A percentile compares a stretch with the other conserved stretches of the same genome.
These are phyloP conservation scores for Tachysurus vachellii DNA, from an alignment of 2,113 vertebrate genomes.

Conservation along the genomic window DNA sequence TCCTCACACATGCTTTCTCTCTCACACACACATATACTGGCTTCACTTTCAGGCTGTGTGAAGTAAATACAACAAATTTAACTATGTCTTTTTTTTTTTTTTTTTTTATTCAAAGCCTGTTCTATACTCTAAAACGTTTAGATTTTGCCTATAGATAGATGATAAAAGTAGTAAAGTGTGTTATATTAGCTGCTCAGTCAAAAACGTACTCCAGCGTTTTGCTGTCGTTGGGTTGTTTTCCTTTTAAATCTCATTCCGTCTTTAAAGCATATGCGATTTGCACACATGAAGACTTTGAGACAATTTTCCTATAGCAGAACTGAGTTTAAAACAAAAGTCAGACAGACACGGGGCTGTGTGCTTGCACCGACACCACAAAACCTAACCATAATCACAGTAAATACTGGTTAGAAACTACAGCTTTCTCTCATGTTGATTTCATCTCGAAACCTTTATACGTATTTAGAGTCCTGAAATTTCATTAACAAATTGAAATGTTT, in stretches of 20 bases:
- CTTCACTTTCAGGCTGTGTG: not conserved
- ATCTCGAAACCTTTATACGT: not conserved
- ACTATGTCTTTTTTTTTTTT: not conserved
- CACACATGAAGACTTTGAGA: not conserved
- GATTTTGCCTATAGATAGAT: not conserved
- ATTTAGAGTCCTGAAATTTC: not conserved
- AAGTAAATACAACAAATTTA: not conserved
- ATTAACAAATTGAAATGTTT: not conserved
- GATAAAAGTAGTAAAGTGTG: not conserved
- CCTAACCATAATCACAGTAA: not conserved
- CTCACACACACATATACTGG: not conserved
- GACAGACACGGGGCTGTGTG: not conserved
- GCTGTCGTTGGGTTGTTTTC: not conserved
- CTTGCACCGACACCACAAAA: not conserved
- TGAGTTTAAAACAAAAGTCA: too few species aligned
- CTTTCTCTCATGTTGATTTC: not conserved
- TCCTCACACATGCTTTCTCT: constrained; percentile 21
- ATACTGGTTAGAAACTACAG: not conserved
- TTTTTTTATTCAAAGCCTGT: not conserved
- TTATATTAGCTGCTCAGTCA: not conserved
- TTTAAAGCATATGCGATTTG: not conserved
- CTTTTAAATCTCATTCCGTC: not conserved
- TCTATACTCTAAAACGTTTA: not conserved
- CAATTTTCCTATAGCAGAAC: not conserved
- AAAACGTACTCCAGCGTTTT: not conserved